These are phyloP conservation scores for Pristionchus arcanus DNA, from an alignment of 2,888 invertebrate genomes.

Conservation along the genomic window DNA sequence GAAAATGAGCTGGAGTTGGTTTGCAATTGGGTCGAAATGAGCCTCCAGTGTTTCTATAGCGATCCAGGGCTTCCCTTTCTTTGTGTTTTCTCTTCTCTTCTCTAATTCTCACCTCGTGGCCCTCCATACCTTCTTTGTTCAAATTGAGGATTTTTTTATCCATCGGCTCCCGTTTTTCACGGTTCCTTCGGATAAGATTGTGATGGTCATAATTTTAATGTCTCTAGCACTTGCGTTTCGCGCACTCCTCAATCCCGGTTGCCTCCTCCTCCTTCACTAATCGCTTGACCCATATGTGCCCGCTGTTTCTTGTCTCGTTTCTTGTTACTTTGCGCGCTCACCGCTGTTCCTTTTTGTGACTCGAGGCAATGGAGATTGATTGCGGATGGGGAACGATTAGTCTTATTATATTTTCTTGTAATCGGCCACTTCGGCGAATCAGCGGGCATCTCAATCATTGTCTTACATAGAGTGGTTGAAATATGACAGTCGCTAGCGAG, in stretches of 20 bases:
- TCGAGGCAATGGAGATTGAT: background rate
- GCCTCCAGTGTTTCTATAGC: slow-evolving; percentile 11
- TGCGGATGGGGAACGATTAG: background rate
- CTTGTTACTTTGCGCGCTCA: background rate
- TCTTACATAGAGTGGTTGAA: background rate
- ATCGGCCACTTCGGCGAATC: too few species aligned
- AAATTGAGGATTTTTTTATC: too few species aligned
- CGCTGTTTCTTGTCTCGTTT: background rate
- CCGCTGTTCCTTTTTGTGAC: background rate
- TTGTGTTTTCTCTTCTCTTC: background rate
- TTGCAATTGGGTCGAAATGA: background rate
- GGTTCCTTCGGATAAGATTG: background rate
- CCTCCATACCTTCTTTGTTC: too few species aligned
- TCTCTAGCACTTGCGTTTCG: background rate
- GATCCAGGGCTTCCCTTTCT: background rate
- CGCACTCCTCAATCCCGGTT: background rate
- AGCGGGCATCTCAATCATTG: too few species aligned
- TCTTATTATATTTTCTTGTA: too few species aligned
- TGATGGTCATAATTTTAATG: background rate
- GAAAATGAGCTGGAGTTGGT: background rate
- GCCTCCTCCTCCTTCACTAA: background rate
- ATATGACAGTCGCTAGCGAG: background rate
- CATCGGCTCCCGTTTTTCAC: too few species aligned
- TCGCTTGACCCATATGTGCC: slow-evolving; percentile 29
- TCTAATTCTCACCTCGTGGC: background rate